Evolutionary conservation across 2,888 invertebrate species (phyloP).

Genomic region (Nemapogon koenigi): DNA sequence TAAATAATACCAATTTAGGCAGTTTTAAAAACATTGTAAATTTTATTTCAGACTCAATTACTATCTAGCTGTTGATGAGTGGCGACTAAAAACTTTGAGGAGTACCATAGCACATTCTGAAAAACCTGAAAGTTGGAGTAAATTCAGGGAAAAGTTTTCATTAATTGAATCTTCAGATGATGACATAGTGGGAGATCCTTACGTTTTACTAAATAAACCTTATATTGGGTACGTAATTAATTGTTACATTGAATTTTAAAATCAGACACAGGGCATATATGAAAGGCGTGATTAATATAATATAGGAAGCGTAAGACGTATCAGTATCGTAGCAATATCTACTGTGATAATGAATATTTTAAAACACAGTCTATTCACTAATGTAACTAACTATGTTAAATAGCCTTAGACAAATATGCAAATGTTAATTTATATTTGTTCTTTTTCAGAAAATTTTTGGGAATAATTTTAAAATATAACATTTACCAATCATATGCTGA

Average conservation of each 20-base stretch:
- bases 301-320: too few species aligned
- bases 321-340: too few species aligned
- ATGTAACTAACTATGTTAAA: too few species aligned
- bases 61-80: slow-evolving; percentile 62
- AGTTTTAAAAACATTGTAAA: too few species aligned
- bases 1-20: too few species aligned
- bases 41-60: slow-evolving; percentile 50
- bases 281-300: too few species aligned
- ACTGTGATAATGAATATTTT: too few species aligned
- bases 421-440: slow-evolving; percentile 10
- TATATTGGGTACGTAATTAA: slow-evolving; percentile 48
- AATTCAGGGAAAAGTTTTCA: slow-evolving; percentile 52
- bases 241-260: too few species aligned
- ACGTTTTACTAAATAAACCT: slow-evolving; percentile 59
- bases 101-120: slow-evolving; percentile 37
- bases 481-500: slow-evolving; percentile 56
- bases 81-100: slow-evolving; percentile 54
- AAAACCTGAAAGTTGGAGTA: slow-evolving; percentile 52
- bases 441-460: slow-evolving; percentile 61
- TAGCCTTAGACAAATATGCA: background rate
- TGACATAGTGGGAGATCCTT: slow-evolving; percentile 58
- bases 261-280: too few species aligned
- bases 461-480: slow-evolving; percentile 63
- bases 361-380: too few species aligned
- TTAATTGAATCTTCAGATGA: slow-evolving; percentile 45